A percentile compares a stretch with the other conserved stretches of the same genome.
phyloP scores from a whole-genome alignment of 1,140 invertebrate species.

The Pentalonia nigronervosa region DNA sequence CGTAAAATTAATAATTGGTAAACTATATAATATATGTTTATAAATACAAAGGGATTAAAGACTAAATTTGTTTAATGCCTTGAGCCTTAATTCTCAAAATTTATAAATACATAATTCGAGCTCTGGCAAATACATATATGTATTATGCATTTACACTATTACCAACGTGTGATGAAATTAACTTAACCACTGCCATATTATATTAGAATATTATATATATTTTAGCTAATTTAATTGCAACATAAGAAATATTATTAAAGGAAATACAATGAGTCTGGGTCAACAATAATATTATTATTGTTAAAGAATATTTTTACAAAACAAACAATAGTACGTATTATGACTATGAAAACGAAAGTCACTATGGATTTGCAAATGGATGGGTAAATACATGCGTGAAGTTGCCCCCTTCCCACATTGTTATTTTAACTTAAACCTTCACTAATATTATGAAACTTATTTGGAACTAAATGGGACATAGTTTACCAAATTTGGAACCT shows the following conservation, averaged over 20 bases:
- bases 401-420: too few relatives aligned
- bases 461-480: too few relatives aligned
- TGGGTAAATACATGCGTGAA: neutral
- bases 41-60: too few relatives aligned
- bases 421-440: too few relatives aligned
- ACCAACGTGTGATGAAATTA: neutral
- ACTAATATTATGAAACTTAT: too few relatives aligned
- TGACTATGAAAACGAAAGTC: neutral
- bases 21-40: too few relatives aligned
- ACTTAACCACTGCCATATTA: neutral
- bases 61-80: too few relatives aligned
- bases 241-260: neutral
- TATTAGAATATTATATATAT: neutral
- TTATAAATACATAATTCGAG: neutral
- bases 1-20: too few relatives aligned
- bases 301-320: neutral
- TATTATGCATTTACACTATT: neutral
- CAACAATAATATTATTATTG: neutral
- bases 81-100: neutral
- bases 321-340: neutral
- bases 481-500: too few relatives aligned
- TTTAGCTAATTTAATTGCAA: neutral
- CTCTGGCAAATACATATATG: neutral
- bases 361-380: neutral
- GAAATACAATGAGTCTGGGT: neutral